A percentile compares a stretch with the other conserved stretches of the same genome.
These are phyloP conservation scores for Sebastes matsubarae DNA, from an alignment of 2,797 vertebrate genomes.

Conservation along the genomic window DNA sequence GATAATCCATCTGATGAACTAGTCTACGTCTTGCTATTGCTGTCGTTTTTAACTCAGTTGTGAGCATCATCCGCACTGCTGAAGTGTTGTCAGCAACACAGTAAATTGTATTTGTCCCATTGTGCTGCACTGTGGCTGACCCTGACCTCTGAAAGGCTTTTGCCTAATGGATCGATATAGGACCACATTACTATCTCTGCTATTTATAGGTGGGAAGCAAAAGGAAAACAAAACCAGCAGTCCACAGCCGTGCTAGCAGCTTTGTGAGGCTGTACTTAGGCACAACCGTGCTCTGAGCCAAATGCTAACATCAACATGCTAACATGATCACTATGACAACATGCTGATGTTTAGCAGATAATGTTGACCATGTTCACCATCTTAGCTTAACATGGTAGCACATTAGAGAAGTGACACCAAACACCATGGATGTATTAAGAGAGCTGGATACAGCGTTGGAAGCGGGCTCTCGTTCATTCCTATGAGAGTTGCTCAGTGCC, in stretches of 20 bases:
- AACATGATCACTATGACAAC: neutral
- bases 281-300: no score
- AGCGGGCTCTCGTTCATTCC: no score
- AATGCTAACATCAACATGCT: no score
- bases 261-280: no score
- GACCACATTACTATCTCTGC: neutral
- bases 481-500: no score
- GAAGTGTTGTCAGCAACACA: neutral
- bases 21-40: neutral
- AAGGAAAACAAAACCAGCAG: neutral
- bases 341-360: no score
- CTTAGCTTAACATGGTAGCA: no score
- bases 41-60: neutral
- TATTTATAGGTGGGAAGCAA: neutral
- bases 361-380: no score
- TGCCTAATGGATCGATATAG: conserved; percentile 2
- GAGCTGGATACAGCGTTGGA: no score
- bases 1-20: neutral
- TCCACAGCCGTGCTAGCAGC: no score
- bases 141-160: conserved; percentile 28
- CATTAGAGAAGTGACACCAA: no score
- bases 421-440: no score
- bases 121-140: neutral
- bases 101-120: neutral
- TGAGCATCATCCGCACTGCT: neutral